These are phyloP conservation scores for Emmelina monodactyla DNA, from an alignment of 2,888 invertebrate genomes.

Conservation along the genomic window DNA sequence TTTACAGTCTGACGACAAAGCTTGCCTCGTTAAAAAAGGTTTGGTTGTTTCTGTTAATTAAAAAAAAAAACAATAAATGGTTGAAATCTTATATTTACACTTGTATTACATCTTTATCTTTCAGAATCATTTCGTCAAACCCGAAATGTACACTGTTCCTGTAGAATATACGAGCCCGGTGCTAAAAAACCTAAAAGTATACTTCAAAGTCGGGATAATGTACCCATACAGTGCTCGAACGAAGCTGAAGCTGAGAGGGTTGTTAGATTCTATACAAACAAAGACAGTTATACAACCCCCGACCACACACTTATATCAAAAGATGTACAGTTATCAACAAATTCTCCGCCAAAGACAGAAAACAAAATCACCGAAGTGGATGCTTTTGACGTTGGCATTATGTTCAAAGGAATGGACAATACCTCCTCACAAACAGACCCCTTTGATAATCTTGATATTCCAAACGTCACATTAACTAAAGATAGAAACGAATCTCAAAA, in stretches of 20 bases:
- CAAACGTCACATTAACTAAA: slow-evolving; percentile 45
- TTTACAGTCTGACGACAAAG: too few species aligned
- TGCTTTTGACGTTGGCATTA: slow-evolving; percentile 19
- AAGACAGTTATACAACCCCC: not conserved
- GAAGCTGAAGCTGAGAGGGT: slow-evolving; percentile 2
- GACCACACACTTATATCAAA: not conserved
- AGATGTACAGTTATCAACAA: not conserved
- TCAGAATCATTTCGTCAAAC: too few species aligned
- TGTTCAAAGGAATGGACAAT: slow-evolving; percentile 21
- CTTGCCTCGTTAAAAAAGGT: too few species aligned
- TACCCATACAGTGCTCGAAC: too few species aligned
- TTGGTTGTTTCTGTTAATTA: too few species aligned
- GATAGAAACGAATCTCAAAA: slow-evolving; percentile 26
- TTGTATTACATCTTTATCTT: too few species aligned
- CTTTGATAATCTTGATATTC: slow-evolving; percentile 49
- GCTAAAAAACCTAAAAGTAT: too few species aligned
- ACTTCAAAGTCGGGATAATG: too few species aligned
- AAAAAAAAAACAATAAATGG: too few species aligned
- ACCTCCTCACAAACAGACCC: slow-evolving; percentile 24
- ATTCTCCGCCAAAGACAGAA: slow-evolving; percentile 11
- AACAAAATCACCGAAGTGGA: slow-evolving; percentile 30
- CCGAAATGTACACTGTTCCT: too few species aligned
- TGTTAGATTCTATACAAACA: not conserved
- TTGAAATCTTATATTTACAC: too few species aligned
- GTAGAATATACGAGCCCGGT: too few species aligned